Percentiles rank a stretch among this genome's conserved stretches.
These are phyloP conservation scores for Apostichopus californicus DNA, from an alignment of 35 echinoderm and acorn worm species.

Conservation along the genomic window DNA sequence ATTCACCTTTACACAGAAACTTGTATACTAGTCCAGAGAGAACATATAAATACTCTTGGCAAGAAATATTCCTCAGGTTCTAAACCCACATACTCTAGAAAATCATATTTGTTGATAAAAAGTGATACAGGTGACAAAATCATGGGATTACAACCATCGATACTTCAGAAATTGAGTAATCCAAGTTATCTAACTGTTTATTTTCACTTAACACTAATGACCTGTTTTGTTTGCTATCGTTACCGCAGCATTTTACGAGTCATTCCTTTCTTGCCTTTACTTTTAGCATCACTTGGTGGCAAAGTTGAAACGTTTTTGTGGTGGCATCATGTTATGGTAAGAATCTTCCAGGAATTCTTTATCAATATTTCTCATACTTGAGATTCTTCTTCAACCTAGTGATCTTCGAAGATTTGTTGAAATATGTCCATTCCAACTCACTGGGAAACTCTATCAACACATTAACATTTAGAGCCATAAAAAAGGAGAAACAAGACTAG, in stretches of 20 bases:
- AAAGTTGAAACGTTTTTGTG: background rate
- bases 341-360: background rate
- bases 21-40: too few species aligned
- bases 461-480: too few species aligned
- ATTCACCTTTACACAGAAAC: too few species aligned
- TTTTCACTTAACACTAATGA: conserved; percentile 52
- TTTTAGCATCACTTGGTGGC: background rate
- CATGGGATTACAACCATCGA: background rate
- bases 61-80: too few species aligned
- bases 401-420: background rate
- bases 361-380: background rate
- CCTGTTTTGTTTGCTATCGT: conserved; percentile 11
- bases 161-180: conserved; percentile 22
- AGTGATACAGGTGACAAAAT: background rate
- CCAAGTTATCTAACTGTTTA: conserved; percentile 45
- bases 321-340: background rate
- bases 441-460: too few species aligned
- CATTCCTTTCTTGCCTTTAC: background rate
- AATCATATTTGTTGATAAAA: background rate
- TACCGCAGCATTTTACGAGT: background rate
- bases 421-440: background rate
- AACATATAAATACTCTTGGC: too few species aligned
- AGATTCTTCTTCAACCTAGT: background rate
- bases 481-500: background rate
- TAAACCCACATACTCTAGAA: too few species aligned